Evolutionary conservation across 2,888 invertebrate genomes (phyloP), one percentile per base, ranked within the genome.

Genomic region (Ophion ellenae): DNA sequence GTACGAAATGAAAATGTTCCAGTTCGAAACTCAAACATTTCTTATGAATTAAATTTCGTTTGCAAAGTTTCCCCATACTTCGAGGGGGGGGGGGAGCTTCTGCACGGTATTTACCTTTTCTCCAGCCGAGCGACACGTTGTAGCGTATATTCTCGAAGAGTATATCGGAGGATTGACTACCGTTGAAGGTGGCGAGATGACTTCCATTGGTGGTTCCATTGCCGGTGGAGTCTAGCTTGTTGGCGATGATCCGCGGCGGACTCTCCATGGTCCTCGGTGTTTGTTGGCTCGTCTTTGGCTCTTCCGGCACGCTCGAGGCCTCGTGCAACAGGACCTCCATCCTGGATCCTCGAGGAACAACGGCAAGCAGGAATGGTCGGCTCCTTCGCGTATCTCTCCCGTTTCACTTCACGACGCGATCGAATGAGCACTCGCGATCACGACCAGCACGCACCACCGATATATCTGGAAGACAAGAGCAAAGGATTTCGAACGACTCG

Each of bases 81-180:
- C n/a, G n/a, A n/a, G n/a, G n/a, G 32, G 14, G 1, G 75, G 24
- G 24, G 24, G 24, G 24, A 24, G 59, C 61, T n/a, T 9, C 74
- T 53, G 5, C 14, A 1, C 17, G 17, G 17, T 17, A 53, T 71
- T 94, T 93, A 97, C 97, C 97, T 96, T 96, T 97, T 91, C 96
- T 95, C 69, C 86, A 88, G 59, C 90, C 97, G 83, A 97, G 94
- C 59, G 95, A 96, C 24, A 97, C 97, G 0, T 96, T 96, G 91
- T 96, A 97, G 0, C 96, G 96, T 87, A 98, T 95, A 91, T 97
- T 96, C 84, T 96, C 96, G 93, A 97, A 97, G 88, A 96, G 95
- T 86, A 98, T 96, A 91, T 97, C 97, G 57, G 97, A 95, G 1
- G 96, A 95, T 17, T 96, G 95, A 14, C 80, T 84, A 2, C 81